phyloP scores from a whole-genome alignment of 2,797 vertebrate species.

The Lycodopsis pacificus region DNA sequence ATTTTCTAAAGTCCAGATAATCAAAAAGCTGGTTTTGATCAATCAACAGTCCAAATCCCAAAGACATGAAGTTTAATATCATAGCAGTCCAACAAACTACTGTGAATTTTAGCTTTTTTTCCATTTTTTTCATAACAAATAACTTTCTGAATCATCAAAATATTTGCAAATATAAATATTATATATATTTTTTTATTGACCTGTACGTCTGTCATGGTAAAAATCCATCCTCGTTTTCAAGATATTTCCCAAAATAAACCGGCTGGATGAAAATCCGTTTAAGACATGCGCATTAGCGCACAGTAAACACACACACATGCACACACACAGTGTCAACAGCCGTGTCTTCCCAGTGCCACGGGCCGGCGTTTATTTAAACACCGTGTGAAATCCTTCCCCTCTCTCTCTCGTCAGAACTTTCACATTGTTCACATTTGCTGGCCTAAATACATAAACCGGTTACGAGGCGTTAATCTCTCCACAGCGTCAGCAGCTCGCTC shows the following conservation, averaged over 20 bases:
- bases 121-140: too few species aligned
- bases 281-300: neutral
- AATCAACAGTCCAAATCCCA: neutral
- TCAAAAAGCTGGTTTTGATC: neutral
- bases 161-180: neutral
- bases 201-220: neutral
- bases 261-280: neutral
- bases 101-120: too few species aligned
- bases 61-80: neutral
- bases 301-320: neutral
- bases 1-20: neutral
- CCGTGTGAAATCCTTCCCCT: conserved; percentile 32
- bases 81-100: too few species aligned
- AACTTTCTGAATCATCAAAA: neutral
- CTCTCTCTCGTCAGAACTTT: conserved; percentile 24
- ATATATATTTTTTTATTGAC: neutral
- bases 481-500: conserved; percentile 20
- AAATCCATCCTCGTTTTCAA: neutral
- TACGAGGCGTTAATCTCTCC: conserved; percentile 37
- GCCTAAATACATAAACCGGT: conserved; percentile 55
- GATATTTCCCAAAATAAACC: neutral
- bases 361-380: conserved; percentile 19
- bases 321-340: neutral
- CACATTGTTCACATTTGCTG: conserved; percentile 33
- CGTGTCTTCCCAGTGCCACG: neutral